A percentile compares a stretch with the other conserved stretches of the same genome.
Conservation (phyloP, 1,140 invertebrate genomes). For the Sogatella furcifera region DNA sequence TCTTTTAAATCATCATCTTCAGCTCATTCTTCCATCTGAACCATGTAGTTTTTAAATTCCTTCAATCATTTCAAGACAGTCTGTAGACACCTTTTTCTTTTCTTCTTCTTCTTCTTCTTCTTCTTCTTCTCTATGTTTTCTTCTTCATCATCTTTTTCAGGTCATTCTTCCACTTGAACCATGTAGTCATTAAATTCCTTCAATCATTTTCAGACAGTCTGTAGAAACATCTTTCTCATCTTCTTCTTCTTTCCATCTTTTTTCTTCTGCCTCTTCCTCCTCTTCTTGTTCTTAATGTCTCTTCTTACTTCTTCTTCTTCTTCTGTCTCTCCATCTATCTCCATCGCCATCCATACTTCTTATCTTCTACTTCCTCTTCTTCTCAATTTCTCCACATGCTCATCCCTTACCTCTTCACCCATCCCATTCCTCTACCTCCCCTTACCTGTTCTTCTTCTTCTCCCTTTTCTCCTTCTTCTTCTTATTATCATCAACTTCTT, state of each 20-base stretch:
- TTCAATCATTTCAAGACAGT: too few relatives aligned
- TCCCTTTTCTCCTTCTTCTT: neutral
- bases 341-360: neutral
- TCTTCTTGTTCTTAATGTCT: neutral
- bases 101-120: too few relatives aligned
- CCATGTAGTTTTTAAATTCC: too few relatives aligned
- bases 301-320: neutral
- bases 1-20: too few relatives aligned
- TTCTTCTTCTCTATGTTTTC: too few relatives aligned
- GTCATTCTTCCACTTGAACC: neutral
- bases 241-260: neutral
- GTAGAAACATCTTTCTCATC: neutral
- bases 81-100: too few relatives aligned
- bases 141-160: too few relatives aligned
- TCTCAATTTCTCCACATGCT: neutral
- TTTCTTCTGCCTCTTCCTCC: neutral
- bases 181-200: neutral
- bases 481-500: neutral
- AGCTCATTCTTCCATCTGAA: too few relatives aligned
- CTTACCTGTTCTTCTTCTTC: neutral
- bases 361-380: neutral
- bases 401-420: neutral
- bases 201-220: neutral
- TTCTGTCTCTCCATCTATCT: neutral
- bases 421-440: neutral